These are phyloP conservation scores for Hemiprocne comata DNA, from an alignment of 2,113 vertebrate genomes.

Conservation along the genomic window DNA sequence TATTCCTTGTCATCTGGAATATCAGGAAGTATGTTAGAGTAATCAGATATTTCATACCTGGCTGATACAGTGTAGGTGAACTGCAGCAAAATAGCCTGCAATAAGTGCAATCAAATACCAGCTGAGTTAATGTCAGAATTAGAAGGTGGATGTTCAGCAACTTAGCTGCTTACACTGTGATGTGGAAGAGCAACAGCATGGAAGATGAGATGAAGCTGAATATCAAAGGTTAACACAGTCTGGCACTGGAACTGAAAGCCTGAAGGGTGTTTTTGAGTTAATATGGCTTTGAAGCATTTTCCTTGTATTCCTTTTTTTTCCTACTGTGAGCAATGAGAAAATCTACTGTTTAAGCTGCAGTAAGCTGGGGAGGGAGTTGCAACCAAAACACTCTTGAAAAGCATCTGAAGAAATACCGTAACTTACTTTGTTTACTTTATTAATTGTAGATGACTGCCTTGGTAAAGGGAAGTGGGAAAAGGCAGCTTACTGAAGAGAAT, in stretches of 20 bases:
- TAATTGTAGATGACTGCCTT: neutral
- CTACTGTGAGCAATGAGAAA: neutral
- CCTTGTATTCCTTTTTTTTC: conserved; percentile 10
- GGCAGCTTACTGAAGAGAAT: neutral
- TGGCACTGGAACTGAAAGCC: conserved; percentile 2
- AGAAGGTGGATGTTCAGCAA: neutral
- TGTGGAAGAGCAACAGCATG: neutral
- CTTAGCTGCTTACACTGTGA: neutral
- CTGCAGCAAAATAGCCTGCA: neutral
- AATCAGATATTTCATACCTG: neutral
- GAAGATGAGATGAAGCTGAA: neutral
- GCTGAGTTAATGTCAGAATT: neutral
- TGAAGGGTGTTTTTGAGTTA: neutral
- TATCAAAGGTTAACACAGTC: neutral
- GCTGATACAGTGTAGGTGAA: neutral
- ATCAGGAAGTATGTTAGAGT: neutral
- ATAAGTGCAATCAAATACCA: neutral
- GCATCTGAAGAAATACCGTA: neutral
- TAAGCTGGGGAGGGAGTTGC: neutral
- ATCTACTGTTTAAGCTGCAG: neutral
- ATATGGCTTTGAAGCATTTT: conserved; percentile 30
- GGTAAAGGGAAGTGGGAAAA: neutral
- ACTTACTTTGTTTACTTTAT: neutral
- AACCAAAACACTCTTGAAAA: conserved; percentile 14
- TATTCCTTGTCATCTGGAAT: neutral